phyloP scores from a whole-genome alignment of 2,888 invertebrate species.

The Drosophila cyrtoloma region DNA sequence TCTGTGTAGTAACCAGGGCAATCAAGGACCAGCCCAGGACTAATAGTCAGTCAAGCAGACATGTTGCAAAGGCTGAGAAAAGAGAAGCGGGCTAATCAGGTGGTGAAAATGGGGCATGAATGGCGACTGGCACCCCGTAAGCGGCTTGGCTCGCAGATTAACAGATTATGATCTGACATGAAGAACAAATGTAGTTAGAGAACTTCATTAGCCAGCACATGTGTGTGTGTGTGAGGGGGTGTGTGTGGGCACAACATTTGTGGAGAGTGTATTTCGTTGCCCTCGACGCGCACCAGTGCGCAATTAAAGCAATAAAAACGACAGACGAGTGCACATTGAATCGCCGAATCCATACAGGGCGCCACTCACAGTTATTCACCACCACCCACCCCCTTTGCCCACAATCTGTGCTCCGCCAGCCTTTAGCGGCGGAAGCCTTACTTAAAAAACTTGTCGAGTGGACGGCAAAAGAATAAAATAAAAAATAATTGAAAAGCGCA shows the following conservation, averaged over 20 bases:
- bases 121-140: slow-evolving; percentile 36
- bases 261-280: slow-evolving; percentile 57
- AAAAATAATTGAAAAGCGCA: slow-evolving; percentile 75
- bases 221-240: neutral
- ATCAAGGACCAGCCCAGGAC: slow-evolving; percentile 18
- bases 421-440: slow-evolving; percentile 21
- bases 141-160: slow-evolving; percentile 68
- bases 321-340: slow-evolving; percentile 69
- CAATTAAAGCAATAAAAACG: slow-evolving; percentile 80
- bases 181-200: slow-evolving; percentile 65
- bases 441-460: slow-evolving; percentile 62
- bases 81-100: slow-evolving; percentile 31
- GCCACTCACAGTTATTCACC: slow-evolving; percentile 12
- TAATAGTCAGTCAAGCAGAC: slow-evolving; percentile 32
- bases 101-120: slow-evolving; percentile 14
- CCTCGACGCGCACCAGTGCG: slow-evolving; percentile 67
- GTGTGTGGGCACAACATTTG: slow-evolving; percentile 51
- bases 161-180: slow-evolving; percentile 79
- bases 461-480: slow-evolving; percentile 43
- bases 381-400: neutral
- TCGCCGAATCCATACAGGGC: slow-evolving; percentile 51
- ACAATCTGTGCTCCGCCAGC: neutral
- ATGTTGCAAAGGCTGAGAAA: slow-evolving; percentile 35
- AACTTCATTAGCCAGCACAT: slow-evolving; percentile 79
- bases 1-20: slow-evolving; percentile 40